Evolutionary conservation across 2,888 invertebrate genomes (phyloP).

Genomic region (Dastarcus helophoroides): DNA sequence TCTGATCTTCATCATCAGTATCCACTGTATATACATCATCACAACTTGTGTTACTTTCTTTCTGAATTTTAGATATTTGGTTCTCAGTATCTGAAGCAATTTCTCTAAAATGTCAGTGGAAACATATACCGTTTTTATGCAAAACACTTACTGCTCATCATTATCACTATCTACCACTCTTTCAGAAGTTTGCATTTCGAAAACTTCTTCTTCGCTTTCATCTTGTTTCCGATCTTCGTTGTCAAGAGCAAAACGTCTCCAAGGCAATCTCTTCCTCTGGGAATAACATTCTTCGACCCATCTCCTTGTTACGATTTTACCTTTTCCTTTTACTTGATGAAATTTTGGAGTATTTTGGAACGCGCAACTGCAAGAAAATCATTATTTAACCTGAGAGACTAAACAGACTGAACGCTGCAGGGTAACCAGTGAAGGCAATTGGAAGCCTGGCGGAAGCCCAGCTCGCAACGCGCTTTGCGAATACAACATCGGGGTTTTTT

Average conservation of each 20-base stretch:
- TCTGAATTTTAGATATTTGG: conserved; percentile 42
- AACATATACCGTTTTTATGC: conserved; percentile 5
- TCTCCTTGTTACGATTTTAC: conserved; percentile 54
- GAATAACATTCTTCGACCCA: conserved; percentile 62
- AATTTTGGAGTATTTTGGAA: conserved; percentile 84
- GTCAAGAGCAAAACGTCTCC: conserved; percentile 52
- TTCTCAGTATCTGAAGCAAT: conserved; percentile 49
- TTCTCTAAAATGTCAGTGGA: conserved; percentile 13
- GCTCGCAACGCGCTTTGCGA: no score
- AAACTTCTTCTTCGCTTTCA: conserved; percentile 45
- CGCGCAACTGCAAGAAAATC: conserved; percentile 66
- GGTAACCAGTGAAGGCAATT: no score
- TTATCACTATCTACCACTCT: conserved; percentile 8
- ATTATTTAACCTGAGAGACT: no score
- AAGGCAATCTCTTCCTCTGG: conserved; percentile 50
- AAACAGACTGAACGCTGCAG: no score
- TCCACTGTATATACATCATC: conserved; percentile 25
- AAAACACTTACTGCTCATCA: not conserved
- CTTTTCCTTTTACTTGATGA: conserved; percentile 52
- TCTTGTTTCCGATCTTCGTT: conserved; percentile 31
- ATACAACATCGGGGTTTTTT: no score
- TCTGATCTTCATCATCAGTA: conserved; percentile 32
- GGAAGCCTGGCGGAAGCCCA: no score
- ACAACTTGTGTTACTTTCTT: conserved; percentile 8
- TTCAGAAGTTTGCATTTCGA: conserved; percentile 25